Percentiles rank a stretch among this genome's conserved stretches.
Evolutionary conservation across 2,888 invertebrate genomes (phyloP).

Genomic region (Spilarctia lutea): DNA sequence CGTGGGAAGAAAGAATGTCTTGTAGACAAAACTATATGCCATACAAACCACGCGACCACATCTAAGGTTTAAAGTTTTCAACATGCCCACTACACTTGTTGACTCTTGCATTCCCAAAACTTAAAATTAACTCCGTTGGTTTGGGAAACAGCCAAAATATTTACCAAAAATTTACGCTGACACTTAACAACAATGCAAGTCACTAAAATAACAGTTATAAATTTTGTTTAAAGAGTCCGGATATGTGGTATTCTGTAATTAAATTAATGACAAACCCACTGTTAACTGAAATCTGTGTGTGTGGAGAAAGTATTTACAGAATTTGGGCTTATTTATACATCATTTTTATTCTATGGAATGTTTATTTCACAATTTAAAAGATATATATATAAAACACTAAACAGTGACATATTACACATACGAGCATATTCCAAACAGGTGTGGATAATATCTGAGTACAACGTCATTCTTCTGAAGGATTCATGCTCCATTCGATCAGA

Average conservation of each 20-base stretch:
- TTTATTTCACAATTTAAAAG: neutral
- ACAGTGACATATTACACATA: too few species aligned
- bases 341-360: neutral
- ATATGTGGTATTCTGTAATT: neutral
- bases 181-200: slow-evolving; percentile 13
- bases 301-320: neutral
- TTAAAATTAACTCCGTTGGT: slow-evolving; percentile 5
- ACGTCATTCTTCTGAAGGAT: neutral
- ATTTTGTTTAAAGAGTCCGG: neutral
- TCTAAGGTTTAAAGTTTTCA: neutral
- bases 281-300: neutral
- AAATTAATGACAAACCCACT: neutral
- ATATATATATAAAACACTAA: too few species aligned
- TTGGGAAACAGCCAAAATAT: slow-evolving; percentile 15
- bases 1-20: neutral
- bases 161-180: neutral
- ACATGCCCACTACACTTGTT: neutral
- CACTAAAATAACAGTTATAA: slow-evolving; percentile 8
- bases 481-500: neutral
- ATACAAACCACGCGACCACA: neutral
- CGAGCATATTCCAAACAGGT: too few species aligned
- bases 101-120: slow-evolving; percentile 9
- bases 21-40: neutral
- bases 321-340: neutral
- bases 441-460: neutral